Conservation (phyloP, 1,140 invertebrate genomes). For the Brachystomella parvula region DNA sequence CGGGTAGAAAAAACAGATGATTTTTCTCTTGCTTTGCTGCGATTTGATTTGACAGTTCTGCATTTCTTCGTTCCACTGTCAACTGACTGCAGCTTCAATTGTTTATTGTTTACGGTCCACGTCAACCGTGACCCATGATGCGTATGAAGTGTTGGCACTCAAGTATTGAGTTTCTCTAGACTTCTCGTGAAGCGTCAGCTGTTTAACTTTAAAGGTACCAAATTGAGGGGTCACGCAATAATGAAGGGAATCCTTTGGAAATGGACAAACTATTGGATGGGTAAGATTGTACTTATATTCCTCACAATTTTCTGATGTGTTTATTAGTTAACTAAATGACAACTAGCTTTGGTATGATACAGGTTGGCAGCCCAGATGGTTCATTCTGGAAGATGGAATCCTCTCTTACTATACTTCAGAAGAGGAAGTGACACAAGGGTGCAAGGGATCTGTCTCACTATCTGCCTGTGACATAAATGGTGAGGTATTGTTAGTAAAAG, state of each 20-base stretch:
- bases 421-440: conserved; percentile 72
- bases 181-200: too few species aligned
- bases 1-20: neutral
- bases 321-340: neutral
- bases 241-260: conserved; percentile 72
- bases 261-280: conserved; percentile 77
- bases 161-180: too few species aligned
- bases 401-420: conserved; percentile 74
- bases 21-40: too few species aligned
- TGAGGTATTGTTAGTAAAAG: conserved; percentile 41
- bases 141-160: too few species aligned
- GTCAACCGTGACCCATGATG: too few species aligned
- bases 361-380: conserved; percentile 82
- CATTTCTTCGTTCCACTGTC: too few species aligned
- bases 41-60: too few species aligned
- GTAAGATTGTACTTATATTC: conserved; percentile 44
- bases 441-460: conserved; percentile 74
- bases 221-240: conserved; percentile 38
- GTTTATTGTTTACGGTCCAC: too few species aligned
- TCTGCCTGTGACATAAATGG: conserved; percentile 73
- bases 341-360: conserved; percentile 35
- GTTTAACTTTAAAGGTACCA: neutral
- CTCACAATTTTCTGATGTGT: conserved; percentile 9
- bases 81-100: too few species aligned
- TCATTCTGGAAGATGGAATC: conserved; percentile 69